These are phyloP conservation scores for Neofelis nebulosa DNA, from an alignment of 2,113 vertebrate genomes.

Conservation along the genomic window DNA sequence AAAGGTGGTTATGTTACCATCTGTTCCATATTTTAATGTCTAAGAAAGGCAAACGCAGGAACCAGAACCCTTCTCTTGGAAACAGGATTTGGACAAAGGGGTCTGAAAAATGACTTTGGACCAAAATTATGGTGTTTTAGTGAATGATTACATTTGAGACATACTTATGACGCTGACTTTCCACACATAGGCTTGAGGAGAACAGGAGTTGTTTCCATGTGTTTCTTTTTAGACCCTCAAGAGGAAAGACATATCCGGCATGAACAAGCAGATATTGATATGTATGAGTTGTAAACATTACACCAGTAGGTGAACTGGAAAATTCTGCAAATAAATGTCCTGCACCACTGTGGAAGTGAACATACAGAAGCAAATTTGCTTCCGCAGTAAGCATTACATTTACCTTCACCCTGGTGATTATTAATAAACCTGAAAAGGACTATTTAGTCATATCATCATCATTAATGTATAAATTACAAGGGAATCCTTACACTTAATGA, in stretches of 20 bases:
- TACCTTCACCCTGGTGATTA: conserved; percentile 50
- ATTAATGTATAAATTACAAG: conserved; percentile 57
- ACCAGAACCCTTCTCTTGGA: neutral
- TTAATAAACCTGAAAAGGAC: conserved; percentile 53
- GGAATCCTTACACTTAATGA: conserved; percentile 10
- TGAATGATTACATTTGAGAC: neutral
- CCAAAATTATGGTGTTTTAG: neutral
- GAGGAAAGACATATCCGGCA: neutral
- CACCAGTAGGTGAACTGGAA: neutral
- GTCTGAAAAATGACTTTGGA: neutral
- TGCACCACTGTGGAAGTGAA: neutral
- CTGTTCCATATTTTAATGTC: neutral
- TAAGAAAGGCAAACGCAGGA: neutral
- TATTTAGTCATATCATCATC: conserved; percentile 47
- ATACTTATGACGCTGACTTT: neutral
- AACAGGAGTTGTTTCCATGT: neutral
- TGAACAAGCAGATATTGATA: neutral
- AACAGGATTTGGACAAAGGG: neutral
- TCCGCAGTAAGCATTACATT: neutral
- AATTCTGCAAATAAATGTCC: neutral
- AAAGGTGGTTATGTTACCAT: neutral
- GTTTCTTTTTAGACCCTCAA: neutral
- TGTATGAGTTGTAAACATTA: neutral
- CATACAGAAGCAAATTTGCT: conserved; percentile 6
- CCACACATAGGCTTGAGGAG: neutral